These are phyloP conservation scores for Drosophila parvula DNA, from an alignment of 1,140 invertebrate genomes.

Conservation along the genomic window DNA sequence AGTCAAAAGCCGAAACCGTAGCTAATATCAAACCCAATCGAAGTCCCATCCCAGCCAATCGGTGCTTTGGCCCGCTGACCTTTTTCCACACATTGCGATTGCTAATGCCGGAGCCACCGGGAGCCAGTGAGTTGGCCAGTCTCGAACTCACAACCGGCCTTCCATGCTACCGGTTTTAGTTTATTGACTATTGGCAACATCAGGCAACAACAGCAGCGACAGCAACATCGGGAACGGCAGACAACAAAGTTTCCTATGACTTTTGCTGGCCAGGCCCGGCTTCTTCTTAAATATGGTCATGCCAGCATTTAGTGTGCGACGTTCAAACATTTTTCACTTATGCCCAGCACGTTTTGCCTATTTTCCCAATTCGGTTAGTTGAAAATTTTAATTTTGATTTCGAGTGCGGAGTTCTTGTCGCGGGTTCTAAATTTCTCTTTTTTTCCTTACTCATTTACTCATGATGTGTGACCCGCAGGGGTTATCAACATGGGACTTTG, in stretches of 20 bases:
- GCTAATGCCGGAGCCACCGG: slow-evolving; percentile 47
- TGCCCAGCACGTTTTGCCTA: slow-evolving; percentile 72
- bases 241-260: slow-evolving; percentile 61
- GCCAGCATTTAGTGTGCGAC: slow-evolving; percentile 62
- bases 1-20: slow-evolving; percentile 18
- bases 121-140: slow-evolving; percentile 45
- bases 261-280: slow-evolving; percentile 44
- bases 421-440: slow-evolving; percentile 63
- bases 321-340: slow-evolving; percentile 73
- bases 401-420: slow-evolving; percentile 20
- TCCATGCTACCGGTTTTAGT: slow-evolving; percentile 77
- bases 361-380: slow-evolving; percentile 69
- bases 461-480: slow-evolving; percentile 17
- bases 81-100: slow-evolving; percentile 62
- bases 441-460: slow-evolving; percentile 35
- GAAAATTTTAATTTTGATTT: slow-evolving; percentile 35
- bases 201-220: slow-evolving; percentile 15
- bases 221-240: slow-evolving; percentile 22
- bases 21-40: slow-evolving; percentile 20
- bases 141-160: slow-evolving; percentile 61
- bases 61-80: slow-evolving; percentile 63
- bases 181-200: slow-evolving; percentile 67
- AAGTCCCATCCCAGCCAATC: slow-evolving; percentile 37
- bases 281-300: slow-evolving; percentile 74
- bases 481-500: background rate